phyloP scores from a whole-genome alignment of 2,888 invertebrate genomes.

The Endotricha flammealis region DNA sequence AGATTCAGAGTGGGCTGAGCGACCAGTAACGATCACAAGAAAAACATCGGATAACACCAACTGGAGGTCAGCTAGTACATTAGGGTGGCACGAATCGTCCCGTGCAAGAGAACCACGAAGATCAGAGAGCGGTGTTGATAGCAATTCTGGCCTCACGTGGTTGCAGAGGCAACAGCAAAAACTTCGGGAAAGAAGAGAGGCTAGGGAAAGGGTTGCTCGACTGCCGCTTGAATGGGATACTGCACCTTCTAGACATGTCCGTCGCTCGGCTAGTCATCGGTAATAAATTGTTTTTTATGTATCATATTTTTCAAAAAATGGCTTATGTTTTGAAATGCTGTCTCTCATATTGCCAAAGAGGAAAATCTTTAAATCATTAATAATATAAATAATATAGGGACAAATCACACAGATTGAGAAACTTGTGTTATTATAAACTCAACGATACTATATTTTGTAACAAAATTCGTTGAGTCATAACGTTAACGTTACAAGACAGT shows the following conservation, averaged over 20 bases:
- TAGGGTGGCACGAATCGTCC: slow-evolving; percentile 60
- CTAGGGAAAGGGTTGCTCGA: slow-evolving; percentile 84
- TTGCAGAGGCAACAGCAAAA: slow-evolving; percentile 90
- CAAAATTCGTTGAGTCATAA: no score
- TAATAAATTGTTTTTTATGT: slow-evolving; percentile 26
- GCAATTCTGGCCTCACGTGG: slow-evolving; percentile 83
- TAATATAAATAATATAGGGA: no score
- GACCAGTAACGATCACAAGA: slow-evolving; percentile 45
- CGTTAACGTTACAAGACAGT: no score
- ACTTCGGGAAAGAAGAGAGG: slow-evolving; percentile 85
- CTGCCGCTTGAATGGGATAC: slow-evolving; percentile 82
- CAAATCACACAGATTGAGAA: no score
- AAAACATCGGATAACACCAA: slow-evolving; percentile 60
- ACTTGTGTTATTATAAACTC: no score
- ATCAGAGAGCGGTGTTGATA: slow-evolving; percentile 58
- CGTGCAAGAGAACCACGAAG: slow-evolving; percentile 56
- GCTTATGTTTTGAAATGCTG: no score
- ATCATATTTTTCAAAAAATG: slow-evolving; percentile 7
- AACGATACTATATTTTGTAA: no score
- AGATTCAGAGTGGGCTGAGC: slow-evolving; percentile 61
- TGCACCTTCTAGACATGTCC: slow-evolving; percentile 63
- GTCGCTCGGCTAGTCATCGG: slow-evolving; percentile 74
- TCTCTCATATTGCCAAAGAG: no score
- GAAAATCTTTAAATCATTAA: no score
- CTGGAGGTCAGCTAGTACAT: slow-evolving; percentile 60